Evolutionary conservation across 2,888 invertebrate genomes (phyloP), one percentile per base, ranked within the genome.

Genomic region (Archips crataeganus): DNA sequence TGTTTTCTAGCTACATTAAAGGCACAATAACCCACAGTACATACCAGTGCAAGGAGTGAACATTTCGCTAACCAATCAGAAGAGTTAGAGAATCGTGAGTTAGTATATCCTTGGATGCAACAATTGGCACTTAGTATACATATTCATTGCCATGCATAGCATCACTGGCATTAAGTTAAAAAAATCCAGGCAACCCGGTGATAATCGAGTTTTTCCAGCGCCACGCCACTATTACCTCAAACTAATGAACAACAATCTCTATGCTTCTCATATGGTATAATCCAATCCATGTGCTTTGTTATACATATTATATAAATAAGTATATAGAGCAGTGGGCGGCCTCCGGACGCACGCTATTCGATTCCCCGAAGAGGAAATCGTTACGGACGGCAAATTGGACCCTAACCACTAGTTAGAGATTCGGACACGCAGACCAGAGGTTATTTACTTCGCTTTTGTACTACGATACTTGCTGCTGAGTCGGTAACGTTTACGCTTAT

Each of bases 281-380:
- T 2, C 10, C 39, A 61, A 39, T 9, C 42, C n/a, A n/a, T 10
- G 9, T 9, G 13, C 39, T 36, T n/a, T 66, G 59, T 15, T 23
- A 59, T 57, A 32, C 11, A n/a, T 77, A 74, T 76, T 77, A 74
- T 76, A 75, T n/a, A 57, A 54, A 11, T 80, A 75, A 77, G 79
- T 78, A 78, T 77, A 80, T 78, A 80, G 72, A 75, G 67, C 76
- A 71, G 89, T 89, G 87, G 91, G 91, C 90, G 91, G 85, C 82
- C 82, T 90, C 88, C 89, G 89, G 89, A 86, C 90, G 88, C 93
- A 93, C 93, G 93, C 92, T 86, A 93, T 91, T 91, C 92, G 89
- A 92, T 93, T 94, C 93, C 93, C 92, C 90, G 93, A 92, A 94
- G 92, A 94, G 93, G 93, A 93, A 94, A 94, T 94, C 90, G 93